Base-by-base conservation (phyloP, 2,113 vertebrate genomes). In the Notothenia coriiceps region DNA sequence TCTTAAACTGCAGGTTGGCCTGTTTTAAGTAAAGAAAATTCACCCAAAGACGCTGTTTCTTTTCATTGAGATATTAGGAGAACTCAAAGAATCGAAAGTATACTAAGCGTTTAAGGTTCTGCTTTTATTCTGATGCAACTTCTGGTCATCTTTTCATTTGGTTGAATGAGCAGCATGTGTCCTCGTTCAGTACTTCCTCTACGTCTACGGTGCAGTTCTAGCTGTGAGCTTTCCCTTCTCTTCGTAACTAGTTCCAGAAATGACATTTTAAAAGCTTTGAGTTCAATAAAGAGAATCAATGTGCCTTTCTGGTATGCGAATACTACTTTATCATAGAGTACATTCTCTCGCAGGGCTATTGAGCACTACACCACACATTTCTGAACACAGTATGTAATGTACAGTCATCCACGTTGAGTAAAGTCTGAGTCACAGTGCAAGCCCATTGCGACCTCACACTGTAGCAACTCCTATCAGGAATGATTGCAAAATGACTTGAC, bases 41-140 rank as follows among this genome's bases (percentile, higher is more conserved):
- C 35, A 40, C 5, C 29, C 29, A 29, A 29, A 29, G 29, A 29
- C 2, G 29, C 3, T 29, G 2, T 29, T 29, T 29, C 29, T 29
- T 29, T 29, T 29, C 29, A 29, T 4, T 29, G 29, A 29, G 3
- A 29, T 29, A 29, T 29, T 29, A 40, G 5, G 22, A 68, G 46
- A 78, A 71, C 12, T 44, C 43, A 22, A 9, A 14, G 29, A 62
- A 81, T 33, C 62, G 57, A 76, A 77, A 75, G 74, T 60, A 13
- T 68, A 43, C 59, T 8, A n/a, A 47, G 5, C 29, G 14, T 22
- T 29, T 29, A 9, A 10, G 18, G 1, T 61, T 84, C 67, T 79
- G 62, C 63, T 77, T 29, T 40, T 40, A 40, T 40, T 40, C 35
- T 40, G 35, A 40, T 40, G 35, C 7, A 40, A 40, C 35, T 40